Evolutionary conservation across 2,797 vertebrate species (phyloP).

Genomic region (Poeciliopsis turneri): DNA sequence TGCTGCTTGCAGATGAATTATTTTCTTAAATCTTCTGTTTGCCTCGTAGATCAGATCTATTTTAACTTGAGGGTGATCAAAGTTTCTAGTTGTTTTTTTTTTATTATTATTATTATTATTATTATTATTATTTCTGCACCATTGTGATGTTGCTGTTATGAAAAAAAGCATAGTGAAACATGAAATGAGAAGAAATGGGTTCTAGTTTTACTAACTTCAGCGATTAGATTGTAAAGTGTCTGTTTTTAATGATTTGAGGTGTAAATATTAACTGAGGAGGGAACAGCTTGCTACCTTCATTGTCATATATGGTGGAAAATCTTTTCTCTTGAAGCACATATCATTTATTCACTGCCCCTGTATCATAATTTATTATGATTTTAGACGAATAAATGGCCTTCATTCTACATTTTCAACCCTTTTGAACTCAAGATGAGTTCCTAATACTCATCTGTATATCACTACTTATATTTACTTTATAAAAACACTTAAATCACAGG

Average conservation of each 20-base stretch:
- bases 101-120: slow-evolving; percentile 44
- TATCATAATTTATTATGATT: slow-evolving; percentile 66
- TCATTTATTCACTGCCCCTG: slow-evolving; percentile 70
- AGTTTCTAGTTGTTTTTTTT: slow-evolving; percentile 61
- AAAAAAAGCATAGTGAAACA: slow-evolving; percentile 39
- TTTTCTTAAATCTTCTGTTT: slow-evolving; percentile 62
- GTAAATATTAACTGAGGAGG: slow-evolving; percentile 69
- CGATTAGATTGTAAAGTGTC: slow-evolving; percentile 48
- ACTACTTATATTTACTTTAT: slow-evolving; percentile 27
- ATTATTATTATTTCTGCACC: slow-evolving; percentile 47
- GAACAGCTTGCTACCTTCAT: slow-evolving; percentile 81
- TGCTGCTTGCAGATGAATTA: slow-evolving; percentile 49
- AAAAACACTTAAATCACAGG: neutral
- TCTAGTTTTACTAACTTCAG: slow-evolving; percentile 74
- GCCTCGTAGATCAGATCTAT: slow-evolving; percentile 73
- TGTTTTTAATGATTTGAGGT: slow-evolving; percentile 70
- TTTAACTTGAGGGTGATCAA: slow-evolving; percentile 66
- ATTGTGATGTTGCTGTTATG: slow-evolving; percentile 43
- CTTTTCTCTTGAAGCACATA: slow-evolving; percentile 50
- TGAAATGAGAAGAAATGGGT: slow-evolving; percentile 72
- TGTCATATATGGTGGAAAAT: slow-evolving; percentile 49
- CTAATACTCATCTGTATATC: slow-evolving; percentile 32
- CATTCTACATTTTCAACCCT: slow-evolving; percentile 52
- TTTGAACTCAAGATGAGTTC: slow-evolving; percentile 4
- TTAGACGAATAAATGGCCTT: slow-evolving; percentile 54